Evolutionary conservation across 2,888 invertebrate species (phyloP), one percentile per base, ranked within the genome.

Genomic region (Trachelus tabidus): DNA sequence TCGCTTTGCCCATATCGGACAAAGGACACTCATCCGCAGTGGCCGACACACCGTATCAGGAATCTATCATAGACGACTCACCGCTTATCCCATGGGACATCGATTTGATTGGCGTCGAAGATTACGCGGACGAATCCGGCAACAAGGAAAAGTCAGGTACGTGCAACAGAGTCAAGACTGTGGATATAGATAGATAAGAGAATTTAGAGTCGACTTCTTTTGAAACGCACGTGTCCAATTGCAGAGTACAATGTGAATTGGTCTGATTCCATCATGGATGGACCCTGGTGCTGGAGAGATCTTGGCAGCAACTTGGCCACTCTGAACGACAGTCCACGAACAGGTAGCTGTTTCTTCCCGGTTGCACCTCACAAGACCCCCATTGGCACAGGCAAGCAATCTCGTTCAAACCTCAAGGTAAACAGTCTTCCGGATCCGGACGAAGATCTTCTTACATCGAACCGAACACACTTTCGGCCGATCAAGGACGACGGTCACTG

Each of bases 401-500:
- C 75, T 33, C 56, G 75, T 81, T 83, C 86, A 77, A 85, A 82
- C 80, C 81, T 84, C 76, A 86, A 90, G 83, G 86, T 85, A 78
- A 85, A 80, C 78, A 88, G 82, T 81, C 81, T 87, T 83, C 86
- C 88, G 75, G 90, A 90, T 78, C 88, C 90, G 73, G 93, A 93
- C 84, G 96, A 96, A 88, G 96, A 97, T 91, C 92, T 96, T 84
- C 93, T 96, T 81, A 95, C 95, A 31, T 96, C 97, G 11, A 93
- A 95, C 82, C 94, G 95, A 82, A 97, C 97, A 79, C 97, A 97
- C 92, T 97, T 97, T 92, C 94, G 95, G 83, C 97, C 97, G 30
- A 97, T 97, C 85, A 94, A 94, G 85, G 94, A 94, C 85, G 93
- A 93, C 90, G 91, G 92, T 40, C 89, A 91, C 77, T 94, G 93